phyloP scores from a whole-genome alignment of 1,140 invertebrate genomes.

The Lysiphlebus fabarum region DNA sequence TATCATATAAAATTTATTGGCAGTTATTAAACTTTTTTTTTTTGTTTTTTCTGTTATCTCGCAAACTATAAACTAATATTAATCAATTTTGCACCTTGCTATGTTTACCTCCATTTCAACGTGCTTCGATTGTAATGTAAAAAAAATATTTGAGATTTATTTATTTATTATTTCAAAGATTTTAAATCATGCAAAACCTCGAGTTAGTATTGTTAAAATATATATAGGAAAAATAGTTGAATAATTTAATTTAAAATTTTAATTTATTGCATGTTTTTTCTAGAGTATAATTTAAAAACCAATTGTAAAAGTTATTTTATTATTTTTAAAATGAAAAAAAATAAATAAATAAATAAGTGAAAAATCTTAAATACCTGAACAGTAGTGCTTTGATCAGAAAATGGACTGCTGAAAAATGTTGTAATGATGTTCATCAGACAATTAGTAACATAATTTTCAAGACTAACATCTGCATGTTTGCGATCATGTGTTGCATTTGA shows the following conservation, averaged over 20 bases:
- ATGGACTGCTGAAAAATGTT: slow-evolving; percentile 96
- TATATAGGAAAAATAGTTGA: too few species aligned
- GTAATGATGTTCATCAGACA: slow-evolving; percentile 92
- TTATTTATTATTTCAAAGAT: not conserved
- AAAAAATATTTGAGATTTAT: slow-evolving; percentile 22
- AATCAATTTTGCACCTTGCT: slow-evolving; percentile 11
- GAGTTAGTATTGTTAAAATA: too few species aligned
- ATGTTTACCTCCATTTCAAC: slow-evolving; percentile 45
- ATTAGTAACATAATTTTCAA: slow-evolving; percentile 90
- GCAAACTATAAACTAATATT: slow-evolving; percentile 1
- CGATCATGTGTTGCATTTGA: slow-evolving; percentile 62
- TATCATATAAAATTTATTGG: not conserved
- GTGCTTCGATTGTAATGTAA: slow-evolving; percentile 43
- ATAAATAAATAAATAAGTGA: not conserved
- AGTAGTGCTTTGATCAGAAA: slow-evolving; percentile 93
- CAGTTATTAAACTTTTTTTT: slow-evolving; percentile 3
- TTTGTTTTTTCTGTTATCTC: not conserved
- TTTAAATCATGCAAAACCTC: slow-evolving; percentile 1
- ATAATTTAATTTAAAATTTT: too few species aligned
- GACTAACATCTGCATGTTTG: slow-evolving; percentile 69
- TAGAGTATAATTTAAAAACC: too few species aligned
- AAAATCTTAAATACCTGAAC: slow-evolving; percentile 68
- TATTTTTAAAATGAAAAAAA: too few species aligned
- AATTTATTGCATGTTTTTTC: too few species aligned
- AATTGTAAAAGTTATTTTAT: too few species aligned